Base-by-base conservation (phyloP, 2,797 vertebrate species). In the Typhlichthys subterraneus region DNA sequence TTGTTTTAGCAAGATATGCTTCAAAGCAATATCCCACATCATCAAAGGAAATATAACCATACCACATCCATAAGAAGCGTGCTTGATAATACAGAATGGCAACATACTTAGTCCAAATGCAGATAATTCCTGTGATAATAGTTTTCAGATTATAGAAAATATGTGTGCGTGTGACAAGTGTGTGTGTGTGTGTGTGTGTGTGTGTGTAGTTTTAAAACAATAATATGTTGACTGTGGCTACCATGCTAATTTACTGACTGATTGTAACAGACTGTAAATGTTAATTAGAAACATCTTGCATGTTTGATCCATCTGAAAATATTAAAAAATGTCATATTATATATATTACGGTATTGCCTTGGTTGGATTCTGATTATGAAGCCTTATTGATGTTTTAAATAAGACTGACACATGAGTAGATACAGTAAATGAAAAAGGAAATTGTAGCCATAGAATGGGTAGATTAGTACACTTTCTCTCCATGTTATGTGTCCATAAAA, bases 301-400 rank as follows among this genome's bases (percentile, higher is more conserved):
- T 42, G 38, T 42, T 42, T 9, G 38, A 42, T 42, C 38, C 38
- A 42, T 42, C 7, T 42, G 38, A 8, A 42, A 42, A 42, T 42
- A 42, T 42, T 0, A 29, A 42, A 8, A 9, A 5, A 9, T 42
- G 1, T 42, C 4, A 8, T 42, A 10, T 8, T 38, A 38, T 38
- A 38, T 38, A 38, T 38, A 42, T 42, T 42, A 42, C 9, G 65
- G 52, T 29, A 31, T 57, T 61, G 53, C 64, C 12, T 48, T 45
- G 59, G 65, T 63, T 68, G n/a, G 70, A 82, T 81, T 84, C 65
- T 80, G 70, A 82, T 81, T 84, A 63, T 80, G 23, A 81, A 81
- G 38, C 70, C 63, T 66, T 23, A 67, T 50, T 70, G 52, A 38
- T 46, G 64, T 67, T 76, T 77, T 79, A 72, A 74, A 65, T 67